A percentile compares a stretch with the other conserved stretches of the same genome.
Evolutionary conservation across 2,797 vertebrate species (phyloP).

Genomic region (Rhyacichthys aspro): DNA sequence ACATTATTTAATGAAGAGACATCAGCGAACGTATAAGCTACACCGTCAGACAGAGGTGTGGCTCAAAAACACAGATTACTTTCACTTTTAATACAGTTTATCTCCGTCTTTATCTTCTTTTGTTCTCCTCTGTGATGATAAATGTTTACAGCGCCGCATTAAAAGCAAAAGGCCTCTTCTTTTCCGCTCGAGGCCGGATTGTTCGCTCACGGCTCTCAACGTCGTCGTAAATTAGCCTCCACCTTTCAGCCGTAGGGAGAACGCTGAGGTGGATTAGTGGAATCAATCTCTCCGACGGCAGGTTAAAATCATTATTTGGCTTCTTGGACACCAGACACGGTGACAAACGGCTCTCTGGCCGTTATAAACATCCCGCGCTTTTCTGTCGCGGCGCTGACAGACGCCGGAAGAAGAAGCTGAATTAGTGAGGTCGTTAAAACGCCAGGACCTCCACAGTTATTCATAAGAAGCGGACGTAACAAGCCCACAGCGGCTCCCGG

Average conservation of each 20-base stretch:
- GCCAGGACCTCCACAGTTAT: slow-evolving; percentile 49
- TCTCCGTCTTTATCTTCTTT: slow-evolving; percentile 37
- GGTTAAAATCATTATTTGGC: slow-evolving; percentile 80
- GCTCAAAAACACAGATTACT: too few species aligned
- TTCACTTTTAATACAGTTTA: too few species aligned
- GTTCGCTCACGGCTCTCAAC: slow-evolving; percentile 67
- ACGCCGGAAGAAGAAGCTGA: slow-evolving; percentile 31
- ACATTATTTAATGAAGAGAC: slow-evolving; percentile 69
- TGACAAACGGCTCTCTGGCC: slow-evolving; percentile 65
- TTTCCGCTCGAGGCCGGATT: slow-evolving; percentile 62
- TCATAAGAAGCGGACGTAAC: slow-evolving; percentile 52
- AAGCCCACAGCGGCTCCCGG: slow-evolving; percentile 47
- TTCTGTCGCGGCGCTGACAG: slow-evolving; percentile 46
- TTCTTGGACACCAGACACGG: slow-evolving; percentile 71
- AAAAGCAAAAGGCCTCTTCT: slow-evolving; percentile 76
- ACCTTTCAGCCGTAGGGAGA: slow-evolving; percentile 53
- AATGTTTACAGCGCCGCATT: slow-evolving; percentile 78
- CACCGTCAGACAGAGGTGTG: too few species aligned
- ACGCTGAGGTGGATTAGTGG: slow-evolving; percentile 65
- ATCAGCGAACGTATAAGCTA: too few species aligned
- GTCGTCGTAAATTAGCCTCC: slow-evolving; percentile 69
- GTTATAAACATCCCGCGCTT: slow-evolving; percentile 64
- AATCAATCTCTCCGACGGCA: slow-evolving; percentile 73
- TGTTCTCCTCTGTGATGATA: slow-evolving; percentile 56
- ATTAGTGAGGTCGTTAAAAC: slow-evolving; percentile 58